Percentiles rank a stretch among this genome's conserved stretches.
Conservation (phyloP, 23 tunicate species). For the Clavelina lepadiformis region DNA sequence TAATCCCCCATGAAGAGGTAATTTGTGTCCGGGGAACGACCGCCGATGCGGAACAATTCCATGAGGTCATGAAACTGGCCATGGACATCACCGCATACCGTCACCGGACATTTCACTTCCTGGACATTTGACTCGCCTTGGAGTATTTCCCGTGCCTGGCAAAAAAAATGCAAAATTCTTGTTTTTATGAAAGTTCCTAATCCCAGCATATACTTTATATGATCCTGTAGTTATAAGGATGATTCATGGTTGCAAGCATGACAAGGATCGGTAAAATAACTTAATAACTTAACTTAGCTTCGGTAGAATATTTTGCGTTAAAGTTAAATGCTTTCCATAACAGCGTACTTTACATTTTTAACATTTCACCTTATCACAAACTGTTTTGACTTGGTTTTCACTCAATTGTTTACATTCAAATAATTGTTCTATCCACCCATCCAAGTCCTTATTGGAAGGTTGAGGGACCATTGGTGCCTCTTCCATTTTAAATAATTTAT, state of each 20-base stretch:
- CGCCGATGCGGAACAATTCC: constrained; percentile 97
- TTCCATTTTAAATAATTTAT: constrained; percentile 28
- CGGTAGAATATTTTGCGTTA: too few relatives aligned
- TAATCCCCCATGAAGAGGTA: constrained; percentile 98
- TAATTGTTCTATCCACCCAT: constrained; percentile 95
- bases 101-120: constrained; percentile 96
- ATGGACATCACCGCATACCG: constrained; percentile 99
- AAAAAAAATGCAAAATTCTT: too few relatives aligned
- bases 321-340: too few relatives aligned
- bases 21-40: constrained; percentile 94
- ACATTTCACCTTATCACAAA: constrained; percentile 82
- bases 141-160: constrained; percentile 76
- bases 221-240: too few relatives aligned
- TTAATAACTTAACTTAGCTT: too few relatives aligned
- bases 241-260: too few relatives aligned
- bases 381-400: constrained; percentile 83
- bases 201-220: too few relatives aligned
- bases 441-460: constrained; percentile 82
- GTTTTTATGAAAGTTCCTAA: too few relatives aligned
- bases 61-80: constrained; percentile 99
- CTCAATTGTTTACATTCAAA: constrained; percentile 90
- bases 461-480: constrained; percentile 12
- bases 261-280: too few relatives aligned
- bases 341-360: too few relatives aligned
- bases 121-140: constrained; percentile 95